Base-by-base conservation (phyloP, 2,888 invertebrate species). In the Volucella zonaria region DNA sequence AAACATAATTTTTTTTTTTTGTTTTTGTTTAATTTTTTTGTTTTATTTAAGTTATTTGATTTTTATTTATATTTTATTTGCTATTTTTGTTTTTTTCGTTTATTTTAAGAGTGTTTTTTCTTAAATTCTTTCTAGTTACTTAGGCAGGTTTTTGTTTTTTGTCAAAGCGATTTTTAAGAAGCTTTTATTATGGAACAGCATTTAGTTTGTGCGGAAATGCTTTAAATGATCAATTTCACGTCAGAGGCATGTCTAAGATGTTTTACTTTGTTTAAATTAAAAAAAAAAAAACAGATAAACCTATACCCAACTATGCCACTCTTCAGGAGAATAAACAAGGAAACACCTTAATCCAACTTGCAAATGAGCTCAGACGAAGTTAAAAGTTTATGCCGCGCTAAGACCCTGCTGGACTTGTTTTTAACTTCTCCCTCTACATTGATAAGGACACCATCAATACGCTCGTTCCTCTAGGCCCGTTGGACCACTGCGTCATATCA, bases 1-100 rank as follows among this genome's bases (percentile, higher is more conserved):
- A 83, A 83, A 86, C 80, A 82, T 79, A 67, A 87, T 67, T 82
- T 88, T 87, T 88, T 77, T 86, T 83, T 81, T 81, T 79, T 78
- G 76, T 87, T 70, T 56, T 76, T 75, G 59, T 66, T 87, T 86
- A 75, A 66, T 52, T 56, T 77, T 66, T 75, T 79, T 54, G 61
- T 74, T 86, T 73, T 70, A 76, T 59, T 52, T 51, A 80, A 71
- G 73, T 79, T 79, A 58, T 51, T 67, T 38, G 14, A 43, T 68
- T 14, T 45, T 23, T 47, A 67, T 78, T 87, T 76, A 71, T 62
- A 38, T 67, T 61, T 38, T 14, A 40, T 47, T 10, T 12, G 12
- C 40, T 45, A 71, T 58, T 31, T 18, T 40, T 40, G 56, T 61
- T 52, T 23, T 74, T 85, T 70, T 49, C 52, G 58, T 52, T 58